A percentile compares a stretch with the other conserved stretches of the same genome.
Conservation (phyloP, 92 coral and sea anemone species). For the Actinostola sp. region DNA sequence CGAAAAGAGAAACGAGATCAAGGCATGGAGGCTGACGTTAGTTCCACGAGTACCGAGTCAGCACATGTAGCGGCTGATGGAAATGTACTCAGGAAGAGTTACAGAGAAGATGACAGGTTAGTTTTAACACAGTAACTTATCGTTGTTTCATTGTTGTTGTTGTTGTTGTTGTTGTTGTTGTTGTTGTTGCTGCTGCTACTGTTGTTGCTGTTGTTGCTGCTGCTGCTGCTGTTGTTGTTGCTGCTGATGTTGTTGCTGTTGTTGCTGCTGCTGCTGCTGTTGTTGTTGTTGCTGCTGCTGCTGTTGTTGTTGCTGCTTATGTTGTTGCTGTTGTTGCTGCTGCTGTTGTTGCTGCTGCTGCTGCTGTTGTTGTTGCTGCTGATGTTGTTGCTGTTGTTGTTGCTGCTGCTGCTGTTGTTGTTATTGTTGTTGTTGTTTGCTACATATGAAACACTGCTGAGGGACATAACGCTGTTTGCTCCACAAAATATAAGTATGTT, state of each 20-base stretch:
- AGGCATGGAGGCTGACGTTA: conserved; percentile 58
- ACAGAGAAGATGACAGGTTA: conserved; percentile 9
- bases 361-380: no score
- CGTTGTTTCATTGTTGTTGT: background rate
- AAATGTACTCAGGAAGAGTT: conserved; percentile 8
- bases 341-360: no score
- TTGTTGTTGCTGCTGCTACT: background rate
- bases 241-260: background rate
- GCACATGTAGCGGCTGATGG: conserved; percentile 13
- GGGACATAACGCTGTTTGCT: no score
- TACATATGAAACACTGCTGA: no score
- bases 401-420: no score
- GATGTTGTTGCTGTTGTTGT: no score
- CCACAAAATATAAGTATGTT: no score
- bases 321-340: no score
- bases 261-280: no score
- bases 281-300: no score
- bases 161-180: background rate
- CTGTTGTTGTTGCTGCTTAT: no score
- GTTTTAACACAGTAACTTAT: background rate
- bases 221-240: background rate
- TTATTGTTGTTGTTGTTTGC: no score
- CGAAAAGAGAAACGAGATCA: conserved; percentile 36
- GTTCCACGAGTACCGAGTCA: conserved; percentile 64
- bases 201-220: background rate